A percentile compares a stretch with the other conserved stretches of the same genome.
These are phyloP conservation scores for Pinna nobilis DNA, from an alignment of 1,140 invertebrate genomes.

Conservation along the genomic window DNA sequence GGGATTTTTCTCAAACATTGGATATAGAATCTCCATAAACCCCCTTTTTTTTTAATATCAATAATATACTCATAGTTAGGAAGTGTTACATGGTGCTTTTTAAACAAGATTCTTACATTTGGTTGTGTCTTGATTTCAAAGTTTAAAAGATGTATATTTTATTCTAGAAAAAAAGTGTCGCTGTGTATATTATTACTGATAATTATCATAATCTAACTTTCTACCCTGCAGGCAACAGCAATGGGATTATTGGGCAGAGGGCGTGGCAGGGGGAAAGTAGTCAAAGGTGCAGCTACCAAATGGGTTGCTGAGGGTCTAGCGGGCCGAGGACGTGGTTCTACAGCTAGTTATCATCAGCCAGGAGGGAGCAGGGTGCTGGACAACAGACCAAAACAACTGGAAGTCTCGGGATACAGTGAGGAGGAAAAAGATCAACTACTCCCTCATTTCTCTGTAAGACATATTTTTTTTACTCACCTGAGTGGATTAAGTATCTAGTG, in stretches of 20 bases:
- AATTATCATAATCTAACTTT: neutral
- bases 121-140: neutral
- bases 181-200: too few relatives aligned
- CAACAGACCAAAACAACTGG: slow-evolving; percentile 85
- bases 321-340: slow-evolving; percentile 40
- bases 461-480: neutral
- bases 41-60: too few relatives aligned
- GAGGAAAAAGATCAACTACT: slow-evolving; percentile 83
- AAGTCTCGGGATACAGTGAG: slow-evolving; percentile 85
- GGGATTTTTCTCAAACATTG: too few relatives aligned
- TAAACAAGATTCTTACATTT: too few relatives aligned
- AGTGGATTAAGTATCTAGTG: neutral
- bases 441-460: slow-evolving; percentile 83
- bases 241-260: slow-evolving; percentile 66
- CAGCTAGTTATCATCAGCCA: slow-evolving; percentile 34
- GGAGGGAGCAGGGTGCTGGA: slow-evolving; percentile 80
- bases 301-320: slow-evolving; percentile 47
- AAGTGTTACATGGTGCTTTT: too few relatives aligned
- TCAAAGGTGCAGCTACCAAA: slow-evolving; percentile 47
- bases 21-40: too few relatives aligned
- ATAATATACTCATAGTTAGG: too few relatives aligned
- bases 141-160: neutral
- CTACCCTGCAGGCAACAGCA: slow-evolving; percentile 63
- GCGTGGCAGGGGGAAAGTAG: slow-evolving; percentile 43
- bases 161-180: too few relatives aligned